Evolutionary conservation across 2,113 vertebrate genomes (phyloP), one percentile per base, ranked within the genome.

Genomic region (Dolichallabes microphthalmus): DNA sequence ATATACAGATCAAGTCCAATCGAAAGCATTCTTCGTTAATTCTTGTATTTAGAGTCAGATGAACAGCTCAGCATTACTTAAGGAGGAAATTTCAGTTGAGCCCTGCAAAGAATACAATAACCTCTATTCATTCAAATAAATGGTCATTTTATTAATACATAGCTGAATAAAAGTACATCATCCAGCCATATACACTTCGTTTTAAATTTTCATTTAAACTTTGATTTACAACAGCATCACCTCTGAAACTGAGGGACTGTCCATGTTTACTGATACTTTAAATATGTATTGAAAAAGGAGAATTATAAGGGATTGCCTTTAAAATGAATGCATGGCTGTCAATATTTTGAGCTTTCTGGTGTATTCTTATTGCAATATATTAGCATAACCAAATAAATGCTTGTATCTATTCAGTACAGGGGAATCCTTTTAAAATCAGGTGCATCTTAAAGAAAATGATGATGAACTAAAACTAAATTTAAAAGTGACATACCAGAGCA

Each of bases 1-100:
- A 84, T 25, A 77, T 63, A 63, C 69, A 74, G 20, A 71, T 22
- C 13, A 75, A 75, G 25, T 75, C 25, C 27, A 75, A 53, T 27
- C 13, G 6, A 77, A 77, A 77, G 8, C 14, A 77, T 77, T 77
- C 17, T 20, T 71, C 53, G 45, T 76, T 76, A 57, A 57, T 60
- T 32, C 55, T 30, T 60, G 19, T 8, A 60, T 79, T 58, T 7
- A 39, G 30, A 39, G 8, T 58, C 13, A 12, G 53, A 58, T 32
- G 57, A 77, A 30, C 53, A 77, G 75, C 52, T 77, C 27, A 32
- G 9, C n/a, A 32, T 14, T 77, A 27, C 17, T 30, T 30, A 30
- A 57, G 25, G 30, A 32, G 9, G 55, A 58, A 78, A 25, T 78
- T 60, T 20, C 27, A 58, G 53, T 35, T 78, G 19, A 79, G 15